These are phyloP conservation scores for Liopterus haemorrhoidalis DNA, from an alignment of 2,888 invertebrate genomes.

Conservation along the genomic window DNA sequence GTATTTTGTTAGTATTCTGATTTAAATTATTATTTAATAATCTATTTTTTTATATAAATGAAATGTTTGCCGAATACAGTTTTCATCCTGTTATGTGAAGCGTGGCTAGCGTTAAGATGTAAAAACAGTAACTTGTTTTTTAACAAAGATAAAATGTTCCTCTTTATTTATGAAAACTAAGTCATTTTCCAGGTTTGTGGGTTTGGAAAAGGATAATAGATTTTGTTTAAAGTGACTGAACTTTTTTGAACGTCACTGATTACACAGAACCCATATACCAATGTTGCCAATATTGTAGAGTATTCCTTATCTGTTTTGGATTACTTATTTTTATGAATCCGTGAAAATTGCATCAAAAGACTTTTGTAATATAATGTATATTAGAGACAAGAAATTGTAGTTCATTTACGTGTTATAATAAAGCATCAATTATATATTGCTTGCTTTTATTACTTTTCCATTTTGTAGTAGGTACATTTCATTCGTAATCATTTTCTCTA, in stretches of 20 bases:
- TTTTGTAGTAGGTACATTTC: too few species aligned
- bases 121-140: constrained; percentile 38
- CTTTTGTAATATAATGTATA: constrained; percentile 47
- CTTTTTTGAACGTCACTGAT: constrained; percentile 1
- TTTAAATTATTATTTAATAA: constrained; percentile 24
- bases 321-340: constrained; percentile 18
- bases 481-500: too few species aligned
- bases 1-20: constrained; percentile 26
- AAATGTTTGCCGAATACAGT: constrained; percentile 23
- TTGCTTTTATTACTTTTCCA: constrained; percentile 20
- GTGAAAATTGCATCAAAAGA: constrained; percentile 40
- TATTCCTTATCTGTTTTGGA: constrained; percentile 21
- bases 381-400: constrained; percentile 36
- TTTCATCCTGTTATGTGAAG: constrained; percentile 33
- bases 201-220: constrained; percentile 7
- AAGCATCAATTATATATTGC: constrained; percentile 22
- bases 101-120: constrained; percentile 37
- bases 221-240: constrained; percentile 1
- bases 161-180: constrained; percentile 43
- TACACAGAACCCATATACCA: constrained; percentile 15
- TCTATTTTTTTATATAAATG: constrained; percentile 26
- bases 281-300: constrained; percentile 23
- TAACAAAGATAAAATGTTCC: constrained; percentile 47
- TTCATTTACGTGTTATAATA: constrained; percentile 24
- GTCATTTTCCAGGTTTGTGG: constrained; percentile 39